A percentile compares a stretch with the other conserved stretches of the same genome.
phyloP scores from a whole-genome alignment of 1,140 invertebrate species.

The Caligus rogercresseyi region DNA sequence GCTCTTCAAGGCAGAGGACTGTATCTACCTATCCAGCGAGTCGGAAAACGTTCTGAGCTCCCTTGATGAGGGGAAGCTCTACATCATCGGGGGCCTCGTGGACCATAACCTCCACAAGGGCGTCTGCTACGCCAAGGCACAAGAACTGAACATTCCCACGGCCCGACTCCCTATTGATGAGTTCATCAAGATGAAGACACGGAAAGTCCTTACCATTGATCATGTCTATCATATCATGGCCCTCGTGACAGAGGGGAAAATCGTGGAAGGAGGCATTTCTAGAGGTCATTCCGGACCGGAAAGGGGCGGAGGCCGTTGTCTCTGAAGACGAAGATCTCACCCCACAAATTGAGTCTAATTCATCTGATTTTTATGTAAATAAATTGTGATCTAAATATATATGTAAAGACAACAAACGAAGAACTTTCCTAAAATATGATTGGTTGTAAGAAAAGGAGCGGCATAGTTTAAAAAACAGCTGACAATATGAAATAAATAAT shows the following conservation, averaged over 20 bases:
- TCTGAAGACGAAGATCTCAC: conserved; percentile 13
- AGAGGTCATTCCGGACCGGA: conserved; percentile 53
- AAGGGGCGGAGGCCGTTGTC: conserved; percentile 39
- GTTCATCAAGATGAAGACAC: conserved; percentile 74
- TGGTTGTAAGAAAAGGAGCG: too few species aligned
- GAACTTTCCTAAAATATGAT: too few species aligned
- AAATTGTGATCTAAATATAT: too few species aligned
- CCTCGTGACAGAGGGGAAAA: conserved; percentile 47
- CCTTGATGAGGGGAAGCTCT: conserved; percentile 57
- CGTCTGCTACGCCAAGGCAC: conserved; percentile 60
- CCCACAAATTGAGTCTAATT: too few species aligned
- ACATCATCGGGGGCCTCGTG: conserved; percentile 89
- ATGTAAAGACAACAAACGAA: too few species aligned
- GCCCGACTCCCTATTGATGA: conserved; percentile 73
- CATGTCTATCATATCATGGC: conserved; percentile 87
- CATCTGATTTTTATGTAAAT: too few species aligned
- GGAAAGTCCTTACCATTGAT: conserved; percentile 86
- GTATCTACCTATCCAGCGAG: conserved; percentile 86
- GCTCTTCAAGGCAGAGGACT: conserved; percentile 42
- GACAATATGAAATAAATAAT: too few species aligned
- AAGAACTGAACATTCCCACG: conserved; percentile 55
- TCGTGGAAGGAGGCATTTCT: conserved; percentile 70
- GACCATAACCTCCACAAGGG: conserved; percentile 94
- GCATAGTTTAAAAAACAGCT: too few species aligned
- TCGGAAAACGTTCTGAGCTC: conserved; percentile 57